Evolutionary conservation across 2,888 invertebrate species (phyloP).

Genomic region (Matsumyia berberina): DNA sequence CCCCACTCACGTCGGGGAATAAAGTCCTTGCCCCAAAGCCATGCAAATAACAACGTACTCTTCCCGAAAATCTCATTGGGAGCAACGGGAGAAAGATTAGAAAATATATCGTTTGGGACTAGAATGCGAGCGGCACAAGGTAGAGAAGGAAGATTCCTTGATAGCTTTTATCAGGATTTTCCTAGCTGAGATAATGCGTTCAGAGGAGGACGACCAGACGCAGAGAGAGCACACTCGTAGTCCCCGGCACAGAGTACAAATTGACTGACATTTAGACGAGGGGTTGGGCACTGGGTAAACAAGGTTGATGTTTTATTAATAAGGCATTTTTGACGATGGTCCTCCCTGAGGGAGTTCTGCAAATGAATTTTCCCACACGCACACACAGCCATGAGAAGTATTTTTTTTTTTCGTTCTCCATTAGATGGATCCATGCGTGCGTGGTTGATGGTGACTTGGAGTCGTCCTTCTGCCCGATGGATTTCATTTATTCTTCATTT

Average conservation of each 20-base stretch:
- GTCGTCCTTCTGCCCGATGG: constrained; percentile 51
- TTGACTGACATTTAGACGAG: constrained; percentile 41
- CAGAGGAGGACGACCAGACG: constrained; percentile 25
- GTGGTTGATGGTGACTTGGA: constrained; percentile 12
- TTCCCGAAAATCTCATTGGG: constrained; percentile 21
- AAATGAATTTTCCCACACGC: constrained; percentile 10
- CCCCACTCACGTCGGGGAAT: neutral
- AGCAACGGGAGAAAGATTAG: constrained; percentile 23
- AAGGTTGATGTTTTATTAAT: constrained; percentile 71
- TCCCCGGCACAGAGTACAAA: constrained; percentile 16
- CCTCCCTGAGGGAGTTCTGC: constrained; percentile 43
- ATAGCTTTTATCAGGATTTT: constrained; percentile 48
- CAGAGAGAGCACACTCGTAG: constrained; percentile 4
- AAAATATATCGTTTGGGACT: constrained; percentile 3
- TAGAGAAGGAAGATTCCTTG: neutral
- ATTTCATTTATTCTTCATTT: constrained; percentile 69
- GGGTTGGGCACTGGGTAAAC: constrained; percentile 18
- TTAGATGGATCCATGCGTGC: constrained; percentile 29
- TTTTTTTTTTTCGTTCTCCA: constrained; percentile 14
- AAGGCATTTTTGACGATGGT: constrained; percentile 58
- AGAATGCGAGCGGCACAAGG: neutral
- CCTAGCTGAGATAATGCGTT: constrained; percentile 55
- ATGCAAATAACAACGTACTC: constrained; percentile 34
- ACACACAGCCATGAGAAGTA: neutral
- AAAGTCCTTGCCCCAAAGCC: constrained; percentile 28